phyloP scores from a whole-genome alignment of 1,140 invertebrate genomes.

The Gonioctena quinquepunctata region DNA sequence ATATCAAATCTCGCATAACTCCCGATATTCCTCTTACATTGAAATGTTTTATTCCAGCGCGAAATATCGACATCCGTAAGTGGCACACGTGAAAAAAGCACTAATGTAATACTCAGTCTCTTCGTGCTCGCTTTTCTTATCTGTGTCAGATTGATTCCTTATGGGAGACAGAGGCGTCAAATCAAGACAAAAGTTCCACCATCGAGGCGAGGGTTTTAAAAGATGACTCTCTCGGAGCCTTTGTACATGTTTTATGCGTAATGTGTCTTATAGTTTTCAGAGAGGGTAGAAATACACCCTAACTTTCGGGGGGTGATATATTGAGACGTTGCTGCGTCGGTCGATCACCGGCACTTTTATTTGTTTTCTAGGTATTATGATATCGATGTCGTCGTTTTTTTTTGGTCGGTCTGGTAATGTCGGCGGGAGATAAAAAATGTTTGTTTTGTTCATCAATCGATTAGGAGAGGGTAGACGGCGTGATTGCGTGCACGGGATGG shows the following conservation, averaged over 20 bases:
- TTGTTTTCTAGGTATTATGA: constrained; percentile 8
- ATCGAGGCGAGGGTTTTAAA: background rate
- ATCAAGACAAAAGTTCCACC: background rate
- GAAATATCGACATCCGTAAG: background rate
- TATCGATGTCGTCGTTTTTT: constrained; percentile 3
- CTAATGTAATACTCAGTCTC: background rate
- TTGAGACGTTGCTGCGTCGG: constrained; percentile 1
- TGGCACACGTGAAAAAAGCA: background rate
- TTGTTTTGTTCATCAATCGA: background rate
- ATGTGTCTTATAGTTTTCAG: constrained; percentile 12
- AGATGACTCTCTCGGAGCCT: background rate
- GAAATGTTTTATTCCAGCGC: background rate
- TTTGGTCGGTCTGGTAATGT: background rate
- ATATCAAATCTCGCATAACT: too few relatives aligned
- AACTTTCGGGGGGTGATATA: constrained; percentile 8
- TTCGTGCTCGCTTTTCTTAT: background rate
- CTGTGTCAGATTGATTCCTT: constrained; percentile 8
- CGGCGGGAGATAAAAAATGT: background rate
- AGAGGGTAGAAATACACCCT: background rate
- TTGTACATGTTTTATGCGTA: constrained; percentile 13
- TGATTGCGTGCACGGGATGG: background rate
- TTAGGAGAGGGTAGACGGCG: background rate
- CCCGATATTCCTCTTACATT: too few relatives aligned
- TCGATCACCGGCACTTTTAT: constrained; percentile 13
- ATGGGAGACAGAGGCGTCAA: constrained; percentile 1